These are phyloP conservation scores for Pyrochroa serraticornis DNA, from an alignment of 2,888 invertebrate species.

Conservation along the genomic window DNA sequence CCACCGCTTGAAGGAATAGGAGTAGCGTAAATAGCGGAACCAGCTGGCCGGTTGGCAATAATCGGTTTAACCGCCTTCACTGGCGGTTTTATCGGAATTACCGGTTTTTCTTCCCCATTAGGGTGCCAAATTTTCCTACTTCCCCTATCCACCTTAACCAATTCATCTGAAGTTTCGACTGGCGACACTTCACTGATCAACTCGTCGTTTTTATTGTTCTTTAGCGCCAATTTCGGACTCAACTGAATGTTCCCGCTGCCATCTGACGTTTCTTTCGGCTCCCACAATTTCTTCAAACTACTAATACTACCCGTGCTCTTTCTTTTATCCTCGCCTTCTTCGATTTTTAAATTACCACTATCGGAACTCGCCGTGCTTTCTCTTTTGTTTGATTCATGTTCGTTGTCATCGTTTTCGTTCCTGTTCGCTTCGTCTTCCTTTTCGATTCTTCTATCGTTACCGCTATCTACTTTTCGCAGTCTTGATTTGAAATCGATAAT, in stretches of 20 bases:
- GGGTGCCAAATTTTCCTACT: conserved; percentile 62
- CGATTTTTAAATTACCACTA: conserved; percentile 57
- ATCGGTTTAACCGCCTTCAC: conserved; percentile 67
- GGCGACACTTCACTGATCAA: conserved; percentile 55
- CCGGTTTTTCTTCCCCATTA: conserved; percentile 67
- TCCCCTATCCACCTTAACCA: conserved; percentile 39
- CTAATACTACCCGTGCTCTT: conserved; percentile 92
- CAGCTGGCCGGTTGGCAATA: conserved; percentile 59
- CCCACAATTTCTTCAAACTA: conserved; percentile 92
- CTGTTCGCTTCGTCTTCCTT: conserved; percentile 51
- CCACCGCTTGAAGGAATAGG: conserved; percentile 60
- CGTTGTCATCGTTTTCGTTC: conserved; percentile 41
- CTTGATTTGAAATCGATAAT: conserved; percentile 86
- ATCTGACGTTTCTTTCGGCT: conserved; percentile 71
- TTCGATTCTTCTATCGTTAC: conserved; percentile 53
- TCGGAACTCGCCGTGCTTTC: conserved; percentile 59
- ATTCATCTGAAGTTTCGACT: conserved; percentile 56
- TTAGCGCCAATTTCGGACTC: conserved; percentile 68
- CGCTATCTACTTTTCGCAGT: conserved; percentile 78
- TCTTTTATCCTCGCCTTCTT: conserved; percentile 81
- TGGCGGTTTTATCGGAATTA: conserved; percentile 72
- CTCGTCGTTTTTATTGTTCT: conserved; percentile 58
- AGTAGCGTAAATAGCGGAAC: conserved; percentile 79
- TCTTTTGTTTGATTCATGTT: conserved; percentile 52
- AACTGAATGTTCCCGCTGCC: conserved; percentile 62